These are phyloP conservation scores for Sialis lutaria DNA, from an alignment of 2,888 invertebrate genomes.

Conservation along the genomic window DNA sequence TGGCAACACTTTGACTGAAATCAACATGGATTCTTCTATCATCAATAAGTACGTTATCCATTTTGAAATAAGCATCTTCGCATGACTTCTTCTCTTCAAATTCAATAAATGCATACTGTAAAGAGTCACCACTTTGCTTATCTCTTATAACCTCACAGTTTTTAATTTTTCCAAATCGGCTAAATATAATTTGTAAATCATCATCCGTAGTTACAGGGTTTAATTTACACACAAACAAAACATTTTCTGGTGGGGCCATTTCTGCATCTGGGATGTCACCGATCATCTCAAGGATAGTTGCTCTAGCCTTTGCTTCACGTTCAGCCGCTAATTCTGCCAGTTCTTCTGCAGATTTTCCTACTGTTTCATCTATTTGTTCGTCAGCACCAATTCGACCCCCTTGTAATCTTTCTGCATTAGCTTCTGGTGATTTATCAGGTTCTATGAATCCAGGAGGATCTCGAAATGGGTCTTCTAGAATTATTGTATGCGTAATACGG, in stretches of 20 bases:
- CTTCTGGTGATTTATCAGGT: constrained; percentile 80
- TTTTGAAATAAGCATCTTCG: constrained; percentile 97
- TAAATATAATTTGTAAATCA: constrained; percentile 94
- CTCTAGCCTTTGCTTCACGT: constrained; percentile 88
- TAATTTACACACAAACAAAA: constrained; percentile 95
- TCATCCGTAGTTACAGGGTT: constrained; percentile 97
- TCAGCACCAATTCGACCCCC: constrained; percentile 84
- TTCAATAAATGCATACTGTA: constrained; percentile 98
- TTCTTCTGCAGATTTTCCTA: constrained; percentile 70
- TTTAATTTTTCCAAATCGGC: constrained; percentile 84
- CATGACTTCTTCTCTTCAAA: constrained; percentile 84
- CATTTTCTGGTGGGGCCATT: constrained; percentile 96
- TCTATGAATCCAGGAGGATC: constrained; percentile 63
- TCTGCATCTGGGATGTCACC: constrained; percentile 96
- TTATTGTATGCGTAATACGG: constrained; percentile 88
- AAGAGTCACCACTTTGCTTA: constrained; percentile 76
- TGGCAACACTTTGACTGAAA: constrained; percentile 97
- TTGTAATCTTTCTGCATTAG: constrained; percentile 60
- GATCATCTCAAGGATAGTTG: constrained; percentile 95
- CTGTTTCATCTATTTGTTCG: constrained; percentile 80
- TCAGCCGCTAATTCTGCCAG: constrained; percentile 74
- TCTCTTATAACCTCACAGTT: constrained; percentile 95
- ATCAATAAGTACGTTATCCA: constrained; percentile 99
- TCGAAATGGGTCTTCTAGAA: constrained; percentile 90
- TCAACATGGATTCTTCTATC: constrained; percentile 98